A percentile compares a stretch with the other conserved stretches of the same genome.
These are phyloP conservation scores for Sarotherodon lohbergeri DNA, from an alignment of 2,113 vertebrate genomes.

Conservation along the genomic window DNA sequence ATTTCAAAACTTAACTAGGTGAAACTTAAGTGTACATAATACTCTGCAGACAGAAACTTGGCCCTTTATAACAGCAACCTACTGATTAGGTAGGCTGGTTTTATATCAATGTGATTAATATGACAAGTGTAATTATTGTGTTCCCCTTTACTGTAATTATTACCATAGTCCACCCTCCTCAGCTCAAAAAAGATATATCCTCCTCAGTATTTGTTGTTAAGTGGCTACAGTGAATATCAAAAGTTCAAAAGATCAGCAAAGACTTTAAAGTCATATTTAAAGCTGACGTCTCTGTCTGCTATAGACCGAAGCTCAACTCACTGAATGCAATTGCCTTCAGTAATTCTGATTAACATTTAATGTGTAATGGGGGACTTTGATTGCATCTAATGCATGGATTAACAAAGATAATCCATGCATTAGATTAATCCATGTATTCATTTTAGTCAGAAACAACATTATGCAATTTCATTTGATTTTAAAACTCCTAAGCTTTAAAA, in stretches of 20 bases:
- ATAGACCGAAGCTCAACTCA: background rate
- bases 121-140: background rate
- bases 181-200: background rate
- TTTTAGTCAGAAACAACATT: background rate
- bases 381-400: conserved; percentile 24
- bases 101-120: conserved; percentile 4
- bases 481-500: background rate
- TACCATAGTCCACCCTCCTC: background rate
- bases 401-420: conserved; percentile 12
- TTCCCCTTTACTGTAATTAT: background rate
- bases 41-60: background rate
- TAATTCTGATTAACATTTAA: background rate
- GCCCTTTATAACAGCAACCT: background rate
- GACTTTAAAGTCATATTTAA: background rate
- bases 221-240: background rate
- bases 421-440: conserved; percentile 12
- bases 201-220: background rate
- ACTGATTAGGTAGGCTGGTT: background rate
- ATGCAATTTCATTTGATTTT: background rate
- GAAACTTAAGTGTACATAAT: background rate
- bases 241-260: background rate
- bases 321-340: background rate
- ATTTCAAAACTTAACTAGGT: background rate
- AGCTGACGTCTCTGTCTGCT: background rate
- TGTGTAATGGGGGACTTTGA: background rate